These are phyloP conservation scores for Athene noctua DNA, from an alignment of 2,113 vertebrate species.

Conservation along the genomic window DNA sequence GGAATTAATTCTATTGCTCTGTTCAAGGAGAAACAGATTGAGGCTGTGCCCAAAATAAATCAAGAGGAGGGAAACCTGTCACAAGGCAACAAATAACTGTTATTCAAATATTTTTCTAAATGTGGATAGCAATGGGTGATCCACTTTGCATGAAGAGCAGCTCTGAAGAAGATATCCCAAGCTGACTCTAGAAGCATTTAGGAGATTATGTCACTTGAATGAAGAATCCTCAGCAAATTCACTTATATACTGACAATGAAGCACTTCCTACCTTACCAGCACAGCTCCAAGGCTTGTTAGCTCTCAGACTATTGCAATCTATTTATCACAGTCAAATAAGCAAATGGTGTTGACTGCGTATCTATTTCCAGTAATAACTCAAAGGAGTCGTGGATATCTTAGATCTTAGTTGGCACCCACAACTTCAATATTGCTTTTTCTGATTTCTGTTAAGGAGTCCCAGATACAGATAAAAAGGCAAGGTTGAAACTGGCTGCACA, in stretches of 20 bases:
- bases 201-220: conserved; percentile 9
- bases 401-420: not conserved
- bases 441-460: not conserved
- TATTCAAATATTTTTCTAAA: conserved; percentile 18
- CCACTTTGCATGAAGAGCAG: not conserved
- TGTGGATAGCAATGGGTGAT: not conserved
- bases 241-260: not conserved
- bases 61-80: conserved; percentile 1
- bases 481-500: not conserved
- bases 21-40: conserved; percentile 39
- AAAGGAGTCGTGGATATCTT: not conserved
- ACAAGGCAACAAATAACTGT: conserved; percentile 25
- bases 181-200: not conserved
- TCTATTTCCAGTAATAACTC: not conserved
- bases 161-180: not conserved
- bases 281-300: not conserved
- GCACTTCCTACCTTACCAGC: not conserved
- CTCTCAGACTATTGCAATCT: not conserved
- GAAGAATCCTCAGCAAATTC: conserved; percentile 7
- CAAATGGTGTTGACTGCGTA: not conserved
- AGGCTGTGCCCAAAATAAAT: conserved; percentile 51
- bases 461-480: not conserved
- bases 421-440: not conserved
- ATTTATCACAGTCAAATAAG: not conserved
- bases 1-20: conserved; percentile 43